Evolutionary conservation across 2,797 vertebrate genomes (phyloP).

Genomic region (Psittacula echo): DNA sequence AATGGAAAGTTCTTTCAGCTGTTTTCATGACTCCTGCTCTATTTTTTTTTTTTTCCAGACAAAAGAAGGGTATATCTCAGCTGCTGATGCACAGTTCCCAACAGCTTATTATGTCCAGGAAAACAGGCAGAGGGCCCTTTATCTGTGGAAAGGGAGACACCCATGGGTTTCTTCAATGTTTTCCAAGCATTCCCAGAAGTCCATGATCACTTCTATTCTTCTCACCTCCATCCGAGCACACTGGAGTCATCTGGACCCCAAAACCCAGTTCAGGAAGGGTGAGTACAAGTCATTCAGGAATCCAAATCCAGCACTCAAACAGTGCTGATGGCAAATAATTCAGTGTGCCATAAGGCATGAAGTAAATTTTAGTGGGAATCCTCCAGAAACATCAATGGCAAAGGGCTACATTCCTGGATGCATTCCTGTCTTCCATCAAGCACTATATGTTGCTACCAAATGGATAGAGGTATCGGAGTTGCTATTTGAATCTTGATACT

Average conservation of each 20-base stretch:
- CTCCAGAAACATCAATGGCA: not conserved
- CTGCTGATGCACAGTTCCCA: not conserved
- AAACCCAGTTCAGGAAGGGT: not conserved
- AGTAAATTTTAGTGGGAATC: not conserved
- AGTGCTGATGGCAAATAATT: not conserved
- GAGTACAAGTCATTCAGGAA: not conserved
- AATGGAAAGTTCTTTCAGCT: slow-evolving; percentile 33
- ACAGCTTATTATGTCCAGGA: not conserved
- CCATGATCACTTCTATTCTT: not conserved
- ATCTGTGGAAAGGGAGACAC: fast-evolving
- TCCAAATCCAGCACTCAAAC: not conserved
- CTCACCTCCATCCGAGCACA: not conserved
- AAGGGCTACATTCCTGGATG: not conserved
- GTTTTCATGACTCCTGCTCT: not conserved
- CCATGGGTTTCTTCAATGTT: not conserved
- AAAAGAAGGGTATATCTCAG: not conserved
- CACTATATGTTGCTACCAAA: not conserved
- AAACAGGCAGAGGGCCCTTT: not conserved
- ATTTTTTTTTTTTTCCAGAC: not conserved
- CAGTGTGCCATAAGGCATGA: not conserved
- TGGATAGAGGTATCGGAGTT: not conserved
- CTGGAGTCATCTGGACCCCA: not conserved
- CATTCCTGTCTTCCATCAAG: not conserved
- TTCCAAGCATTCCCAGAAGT: not conserved
- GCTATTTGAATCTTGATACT: not conserved